Base-by-base conservation (phyloP, 2,888 invertebrate genomes). In the Agrilus biguttatus region DNA sequence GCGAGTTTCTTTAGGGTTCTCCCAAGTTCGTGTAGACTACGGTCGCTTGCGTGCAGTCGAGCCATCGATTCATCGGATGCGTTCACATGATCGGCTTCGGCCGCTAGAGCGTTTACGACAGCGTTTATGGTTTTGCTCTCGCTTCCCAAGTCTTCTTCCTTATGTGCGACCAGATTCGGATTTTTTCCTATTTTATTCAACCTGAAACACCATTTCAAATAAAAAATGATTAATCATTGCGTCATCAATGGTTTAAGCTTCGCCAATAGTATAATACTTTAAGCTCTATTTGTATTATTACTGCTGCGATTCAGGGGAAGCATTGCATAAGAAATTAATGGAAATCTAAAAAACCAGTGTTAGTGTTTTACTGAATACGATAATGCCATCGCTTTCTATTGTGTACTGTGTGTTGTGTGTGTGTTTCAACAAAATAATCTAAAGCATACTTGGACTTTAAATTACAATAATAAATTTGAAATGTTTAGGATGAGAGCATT, bases 171-270 rank as follows among this genome's bases (percentile, higher is more conserved):
- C 58, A 92, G 76, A 67, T 89, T 90, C 42, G 95, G 95, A 70
- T 96, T 95, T 72, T 95, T 95, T 55, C 96, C 96, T 65, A 96
- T 95, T 73, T 96, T 97, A 73, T 95, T 95, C 58, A 96, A 56
- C 66, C 67, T 67, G 53, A 51, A 47, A 48, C 41, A 46, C 21
- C 28, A 10, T 28, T 28, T 10, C 28, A 28, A 28, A 28, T 28
- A 2, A 28, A 28, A 28, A 8, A 10, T 28, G 10, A 28, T 28
- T 28, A 8, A 28, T 28, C 28, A 10, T 10, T 10, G 10, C 28
- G 10, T 28, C 10, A 28, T 10, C 4, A 28, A 28, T 28, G 3
- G 28, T 2, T 10, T 10, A 28, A 28, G 28, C 28, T 28, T 28
- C 28, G 28, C 28, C 8, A 28, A 28, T 10, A 28, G 28, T 10